These are phyloP conservation scores for Gordius sp. DNA, from an alignment of 2,888 invertebrate genomes.

Conservation along the genomic window DNA sequence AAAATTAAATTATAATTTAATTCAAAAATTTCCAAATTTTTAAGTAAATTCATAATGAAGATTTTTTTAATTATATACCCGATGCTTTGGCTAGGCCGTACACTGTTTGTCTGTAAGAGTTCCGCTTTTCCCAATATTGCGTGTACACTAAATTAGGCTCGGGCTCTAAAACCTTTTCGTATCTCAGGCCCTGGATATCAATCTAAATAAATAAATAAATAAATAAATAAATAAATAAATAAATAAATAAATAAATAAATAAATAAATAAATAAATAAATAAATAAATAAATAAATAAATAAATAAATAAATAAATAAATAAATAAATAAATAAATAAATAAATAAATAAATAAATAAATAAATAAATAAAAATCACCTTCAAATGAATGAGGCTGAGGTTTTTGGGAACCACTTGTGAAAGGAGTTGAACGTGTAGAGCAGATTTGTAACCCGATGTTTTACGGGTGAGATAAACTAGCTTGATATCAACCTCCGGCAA, in stretches of 20 bases:
- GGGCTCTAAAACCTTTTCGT: slow-evolving; percentile 73
- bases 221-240: not conserved
- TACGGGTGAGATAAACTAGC: slow-evolving; percentile 75
- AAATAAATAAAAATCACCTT: not conserved
- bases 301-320: not conserved
- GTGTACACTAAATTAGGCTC: slow-evolving; percentile 77
- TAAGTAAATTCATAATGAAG: not conserved
- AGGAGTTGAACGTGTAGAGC: slow-evolving; percentile 40
- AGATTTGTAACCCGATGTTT: slow-evolving; percentile 71
- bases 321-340: not conserved
- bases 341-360: not conserved
- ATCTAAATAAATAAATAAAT: slow-evolving; percentile 14
- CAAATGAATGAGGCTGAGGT: not conserved
- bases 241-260: not conserved
- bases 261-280: not conserved
- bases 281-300: not conserved
- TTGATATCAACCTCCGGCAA: slow-evolving; percentile 38
- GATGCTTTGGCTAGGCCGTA: slow-evolving; percentile 80
- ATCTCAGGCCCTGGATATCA: slow-evolving; percentile 57
- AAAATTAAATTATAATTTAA: slow-evolving; percentile 17
- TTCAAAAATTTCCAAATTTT: not conserved
- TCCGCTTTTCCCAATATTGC: slow-evolving; percentile 88
- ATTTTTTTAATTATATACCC: slow-evolving; percentile 36
- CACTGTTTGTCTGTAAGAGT: slow-evolving; percentile 88
- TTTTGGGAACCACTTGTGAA: not conserved